A percentile compares a stretch with the other conserved stretches of the same genome.
phyloP scores from a whole-genome alignment of 2,888 invertebrate genomes.

The Tridacna crocea region DNA sequence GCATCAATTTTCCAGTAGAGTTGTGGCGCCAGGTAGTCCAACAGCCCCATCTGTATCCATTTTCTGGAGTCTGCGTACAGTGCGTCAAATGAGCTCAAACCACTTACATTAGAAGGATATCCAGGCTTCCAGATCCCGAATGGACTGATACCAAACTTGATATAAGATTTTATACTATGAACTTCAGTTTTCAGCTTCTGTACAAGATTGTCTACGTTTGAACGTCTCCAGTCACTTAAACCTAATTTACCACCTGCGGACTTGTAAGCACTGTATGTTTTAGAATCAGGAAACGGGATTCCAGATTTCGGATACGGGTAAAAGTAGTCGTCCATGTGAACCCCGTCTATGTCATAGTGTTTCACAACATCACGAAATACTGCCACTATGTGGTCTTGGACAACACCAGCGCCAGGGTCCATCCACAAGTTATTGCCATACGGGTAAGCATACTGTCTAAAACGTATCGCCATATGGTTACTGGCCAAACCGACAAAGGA shows the following conservation, averaged over 20 bases:
- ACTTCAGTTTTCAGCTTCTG: constrained; percentile 66
- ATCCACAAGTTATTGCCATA: constrained; percentile 79
- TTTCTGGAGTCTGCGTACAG: constrained; percentile 78
- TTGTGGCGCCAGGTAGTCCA: constrained; percentile 81
- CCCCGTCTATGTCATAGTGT: constrained; percentile 80
- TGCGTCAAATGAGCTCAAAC: constrained; percentile 72
- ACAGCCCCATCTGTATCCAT: constrained; percentile 79
- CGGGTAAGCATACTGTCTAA: constrained; percentile 72
- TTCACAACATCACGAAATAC: constrained; percentile 76
- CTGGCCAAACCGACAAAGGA: constrained; percentile 72
- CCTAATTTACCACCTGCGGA: constrained; percentile 71
- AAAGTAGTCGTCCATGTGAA: constrained; percentile 83
- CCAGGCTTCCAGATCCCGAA: constrained; percentile 82
- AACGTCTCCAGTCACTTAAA: constrained; percentile 76
- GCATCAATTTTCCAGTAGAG: constrained; percentile 81
- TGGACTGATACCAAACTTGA: constrained; percentile 80
- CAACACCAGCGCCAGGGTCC: constrained; percentile 78
- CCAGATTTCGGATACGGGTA: constrained; percentile 80
- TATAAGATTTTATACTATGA: constrained; percentile 65
- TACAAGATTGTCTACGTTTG: constrained; percentile 77
- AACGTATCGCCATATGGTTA: constrained; percentile 76
- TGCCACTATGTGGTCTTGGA: constrained; percentile 70
- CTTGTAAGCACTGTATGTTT: constrained; percentile 74
- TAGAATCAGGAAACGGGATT: constrained; percentile 74
- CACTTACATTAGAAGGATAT: constrained; percentile 72